Percentiles rank a stretch among this genome's conserved stretches.
Conservation (phyloP, 2,113 vertebrate genomes). For the Odocoileus hemionus region DNA sequence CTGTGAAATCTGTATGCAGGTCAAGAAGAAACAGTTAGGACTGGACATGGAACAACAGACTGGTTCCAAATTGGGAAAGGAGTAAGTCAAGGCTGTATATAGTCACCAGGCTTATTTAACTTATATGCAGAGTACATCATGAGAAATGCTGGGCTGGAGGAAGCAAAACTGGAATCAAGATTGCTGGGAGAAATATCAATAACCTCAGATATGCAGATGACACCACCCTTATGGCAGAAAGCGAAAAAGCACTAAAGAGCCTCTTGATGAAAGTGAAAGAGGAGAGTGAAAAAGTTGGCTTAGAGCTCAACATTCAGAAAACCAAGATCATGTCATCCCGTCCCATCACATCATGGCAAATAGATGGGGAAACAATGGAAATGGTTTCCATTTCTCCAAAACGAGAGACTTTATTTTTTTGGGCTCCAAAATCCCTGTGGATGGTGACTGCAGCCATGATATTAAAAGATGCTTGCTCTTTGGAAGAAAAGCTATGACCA, state of each 20-base stretch:
- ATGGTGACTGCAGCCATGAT: background rate
- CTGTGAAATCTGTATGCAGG: background rate
- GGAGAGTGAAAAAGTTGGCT: background rate
- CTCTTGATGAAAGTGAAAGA: background rate
- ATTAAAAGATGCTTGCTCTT: background rate
- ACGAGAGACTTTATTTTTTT: fast-evolving
- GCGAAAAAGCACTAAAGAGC: fast-evolving
- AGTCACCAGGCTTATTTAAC: background rate
- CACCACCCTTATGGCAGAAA: background rate
- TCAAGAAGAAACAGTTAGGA: background rate
- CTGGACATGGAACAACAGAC: background rate
- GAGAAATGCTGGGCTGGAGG: background rate
- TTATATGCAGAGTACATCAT: background rate
- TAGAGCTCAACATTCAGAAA: background rate
- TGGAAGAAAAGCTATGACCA: background rate
- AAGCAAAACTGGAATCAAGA: background rate
- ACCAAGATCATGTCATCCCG: background rate
- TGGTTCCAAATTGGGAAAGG: background rate
- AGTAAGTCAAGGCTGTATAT: background rate
- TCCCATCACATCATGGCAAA: background rate
- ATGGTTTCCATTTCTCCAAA: background rate
- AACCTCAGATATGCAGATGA: background rate
- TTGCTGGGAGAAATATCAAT: background rate
- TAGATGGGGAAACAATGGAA: background rate
- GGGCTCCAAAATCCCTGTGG: background rate